Conservation (phyloP, 2,888 invertebrate genomes). For the Melieria crassipennis region DNA sequence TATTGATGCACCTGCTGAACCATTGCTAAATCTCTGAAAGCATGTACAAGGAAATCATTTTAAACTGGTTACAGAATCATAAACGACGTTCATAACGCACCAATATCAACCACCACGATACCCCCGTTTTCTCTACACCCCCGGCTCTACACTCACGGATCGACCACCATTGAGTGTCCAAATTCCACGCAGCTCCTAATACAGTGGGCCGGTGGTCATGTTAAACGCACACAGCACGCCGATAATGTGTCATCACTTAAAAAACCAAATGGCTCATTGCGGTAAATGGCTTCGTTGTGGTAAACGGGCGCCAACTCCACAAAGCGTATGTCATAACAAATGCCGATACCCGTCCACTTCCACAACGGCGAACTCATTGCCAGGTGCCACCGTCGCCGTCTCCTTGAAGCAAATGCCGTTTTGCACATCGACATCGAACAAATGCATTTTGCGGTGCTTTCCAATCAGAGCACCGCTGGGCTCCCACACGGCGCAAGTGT, state of each 20-base stretch:
- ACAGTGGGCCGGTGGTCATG: constrained; percentile 93
- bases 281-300: constrained; percentile 67
- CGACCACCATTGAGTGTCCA: constrained; percentile 91
- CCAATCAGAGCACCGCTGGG: constrained; percentile 80
- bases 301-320: constrained; percentile 85
- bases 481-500: constrained; percentile 90
- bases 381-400: constrained; percentile 83
- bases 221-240: constrained; percentile 84
- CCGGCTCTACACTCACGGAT: too few relatives aligned
- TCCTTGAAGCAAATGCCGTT: constrained; percentile 91
- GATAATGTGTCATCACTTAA: constrained; percentile 88
- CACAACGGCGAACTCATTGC: constrained; percentile 78
- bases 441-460: constrained; percentile 88
- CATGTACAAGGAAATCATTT: constrained; percentile 1
- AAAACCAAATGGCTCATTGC: not conserved
- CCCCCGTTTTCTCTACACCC: too few relatives aligned
- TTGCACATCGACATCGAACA: constrained; percentile 96
- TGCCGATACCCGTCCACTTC: constrained; percentile 79
- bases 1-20: constrained; percentile 82
- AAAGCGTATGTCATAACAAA: constrained; percentile 94
- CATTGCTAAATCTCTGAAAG: constrained; percentile 73
- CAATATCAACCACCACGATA: too few relatives aligned
- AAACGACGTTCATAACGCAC: constrained; percentile 67
- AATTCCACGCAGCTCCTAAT: constrained; percentile 94
- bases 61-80: constrained; percentile 61